Evolutionary conservation across 2,797 vertebrate genomes (phyloP), one percentile per base, ranked within the genome.

Genomic region (Rousettus madagascariensis): DNA sequence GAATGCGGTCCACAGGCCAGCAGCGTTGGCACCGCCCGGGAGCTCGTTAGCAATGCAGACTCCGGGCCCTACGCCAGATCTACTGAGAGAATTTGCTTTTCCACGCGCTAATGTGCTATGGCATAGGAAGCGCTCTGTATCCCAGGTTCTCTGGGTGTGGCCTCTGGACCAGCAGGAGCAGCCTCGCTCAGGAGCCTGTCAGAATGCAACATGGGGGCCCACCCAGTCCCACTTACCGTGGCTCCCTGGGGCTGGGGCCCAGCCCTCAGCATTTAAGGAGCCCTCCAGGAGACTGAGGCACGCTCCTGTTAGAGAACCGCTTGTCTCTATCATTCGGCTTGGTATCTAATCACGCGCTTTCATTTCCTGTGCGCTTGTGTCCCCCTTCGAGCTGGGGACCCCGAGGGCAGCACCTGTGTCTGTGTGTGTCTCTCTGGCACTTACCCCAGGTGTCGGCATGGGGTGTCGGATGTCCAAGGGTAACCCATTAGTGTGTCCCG

Each of bases 141-240:
- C 0, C 0, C 8, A 46, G 43, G 30, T 17, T 43, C 69, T 71
- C 17, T 0, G 28, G 5, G 12, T 6, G 30, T 75, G 41, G 7
- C 46, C 28, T 66, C 46, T 55, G 46, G 36, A 38, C 33, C 57
- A 24, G 51, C 61, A 17, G 61, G 12, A 8, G 3, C 19, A 33
- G 79, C 2, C 2, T 4, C 17, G 26, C 57, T 72, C 3, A 46
- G 72, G 83, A 92, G 41, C 22, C 33, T 22, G 17, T 75, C 43
- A 74, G 88, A 86, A n/a, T 33, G 63, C n/a, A 38, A 26, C 66
- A 13, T 26, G 5, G 36, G 38, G 36, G 10, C 22, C 65, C 10
- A 13, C 17, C 5, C 17, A 43, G 79, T 41, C 22, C 5, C 38
- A 43, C 38, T 17, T n/a, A 43, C 7, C 36, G 20, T n/a, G 36